Evolutionary conservation across 64 coral and sea anemone species (phyloP).

Genomic region (Astreopora myriophthalma): DNA sequence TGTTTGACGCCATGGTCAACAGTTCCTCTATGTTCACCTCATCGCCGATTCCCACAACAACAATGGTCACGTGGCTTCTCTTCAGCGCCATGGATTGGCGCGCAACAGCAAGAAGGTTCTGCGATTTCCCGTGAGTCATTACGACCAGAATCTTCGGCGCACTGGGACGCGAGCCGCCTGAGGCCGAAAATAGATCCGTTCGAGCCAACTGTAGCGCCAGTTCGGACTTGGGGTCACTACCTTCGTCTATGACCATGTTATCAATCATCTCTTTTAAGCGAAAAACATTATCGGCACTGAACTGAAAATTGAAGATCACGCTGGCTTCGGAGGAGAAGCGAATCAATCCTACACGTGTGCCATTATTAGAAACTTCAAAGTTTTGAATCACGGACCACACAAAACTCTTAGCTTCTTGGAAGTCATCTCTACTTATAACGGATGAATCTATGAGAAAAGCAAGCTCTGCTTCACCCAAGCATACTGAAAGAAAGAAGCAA

Average conservation of each 20-base stretch:
- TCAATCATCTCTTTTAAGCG: conserved; percentile 30
- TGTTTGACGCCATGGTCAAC: conserved; percentile 39
- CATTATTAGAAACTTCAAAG: conserved; percentile 44
- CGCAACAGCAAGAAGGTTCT: conserved; percentile 15
- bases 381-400: conserved; percentile 65
- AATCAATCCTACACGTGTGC: conserved; percentile 67
- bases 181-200: conserved; percentile 23
- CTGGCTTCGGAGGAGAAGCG: conserved; percentile 33
- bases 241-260: conserved; percentile 5
- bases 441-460: conserved; percentile 73
- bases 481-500: conserved; percentile 34
- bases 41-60: conserved; percentile 63
- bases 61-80: conserved; percentile 24
- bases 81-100: conserved; percentile 36
- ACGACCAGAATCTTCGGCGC: conserved; percentile 55
- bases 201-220: conserved; percentile 31
- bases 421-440: neutral
- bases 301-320: conserved; percentile 64
- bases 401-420: conserved; percentile 65
- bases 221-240: conserved; percentile 40
- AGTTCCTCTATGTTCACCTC: conserved; percentile 58
- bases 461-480: conserved; percentile 51
- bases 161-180: neutral
- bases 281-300: neutral
- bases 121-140: conserved; percentile 39